A percentile compares a stretch with the other conserved stretches of the same genome.
Evolutionary conservation across 1,140 invertebrate genomes (phyloP).

Genomic region (Whitmania pigra): DNA sequence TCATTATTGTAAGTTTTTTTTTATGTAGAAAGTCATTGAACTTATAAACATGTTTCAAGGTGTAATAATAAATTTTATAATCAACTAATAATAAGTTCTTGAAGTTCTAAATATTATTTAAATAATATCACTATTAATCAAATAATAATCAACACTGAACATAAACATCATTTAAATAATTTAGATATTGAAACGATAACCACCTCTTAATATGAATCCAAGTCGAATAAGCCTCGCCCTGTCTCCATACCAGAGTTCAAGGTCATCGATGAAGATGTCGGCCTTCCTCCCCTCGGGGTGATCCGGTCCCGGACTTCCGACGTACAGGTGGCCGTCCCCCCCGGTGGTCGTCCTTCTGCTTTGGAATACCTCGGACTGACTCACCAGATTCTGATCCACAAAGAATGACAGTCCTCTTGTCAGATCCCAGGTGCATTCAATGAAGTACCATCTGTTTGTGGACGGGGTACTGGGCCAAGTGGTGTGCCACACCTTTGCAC

Average conservation of each 20-base stretch:
- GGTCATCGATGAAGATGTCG: slow-evolving; percentile 22
- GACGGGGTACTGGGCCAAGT: slow-evolving; percentile 5
- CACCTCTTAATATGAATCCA: slow-evolving; percentile 24
- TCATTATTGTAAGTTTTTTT: no score
- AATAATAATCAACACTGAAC: no score
- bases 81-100: no score
- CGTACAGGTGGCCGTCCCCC: slow-evolving; percentile 25
- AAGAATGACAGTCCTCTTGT: slow-evolving; percentile 35
- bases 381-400: slow-evolving; percentile 32
- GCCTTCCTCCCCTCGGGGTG: slow-evolving; percentile 26
- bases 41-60: no score
- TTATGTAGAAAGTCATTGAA: no score
- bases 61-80: no score
- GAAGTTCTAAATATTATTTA: no score
- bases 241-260: slow-evolving; percentile 22
- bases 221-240: slow-evolving; percentile 18
- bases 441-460: slow-evolving; percentile 34
- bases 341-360: neutral
- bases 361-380: slow-evolving; percentile 9
- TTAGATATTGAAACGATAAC: neutral
- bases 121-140: no score
- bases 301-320: slow-evolving; percentile 33
- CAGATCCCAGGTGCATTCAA: slow-evolving; percentile 38
- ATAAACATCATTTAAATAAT: no score
- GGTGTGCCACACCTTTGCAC: neutral